phyloP scores from a whole-genome alignment of 2,113 vertebrate genomes.

The Oreocharis arfaki region DNA sequence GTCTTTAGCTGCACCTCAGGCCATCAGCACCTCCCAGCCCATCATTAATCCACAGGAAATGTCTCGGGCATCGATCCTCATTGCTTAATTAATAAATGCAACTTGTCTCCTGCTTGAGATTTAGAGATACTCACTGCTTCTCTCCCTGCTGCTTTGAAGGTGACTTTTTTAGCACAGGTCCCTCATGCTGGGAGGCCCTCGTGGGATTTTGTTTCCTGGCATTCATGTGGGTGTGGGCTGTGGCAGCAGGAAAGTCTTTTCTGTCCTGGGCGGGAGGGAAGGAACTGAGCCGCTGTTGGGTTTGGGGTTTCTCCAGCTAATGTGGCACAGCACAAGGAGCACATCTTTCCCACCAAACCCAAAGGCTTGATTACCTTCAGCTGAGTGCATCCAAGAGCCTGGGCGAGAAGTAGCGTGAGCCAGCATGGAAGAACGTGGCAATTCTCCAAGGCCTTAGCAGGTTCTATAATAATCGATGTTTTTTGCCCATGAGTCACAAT shows the following conservation, averaged over 20 bases:
- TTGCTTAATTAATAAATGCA: slow-evolving; percentile 75
- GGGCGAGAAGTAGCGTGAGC: not conserved
- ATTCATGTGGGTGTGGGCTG: not conserved
- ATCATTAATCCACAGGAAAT: slow-evolving; percentile 79
- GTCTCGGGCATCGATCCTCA: slow-evolving; percentile 73
- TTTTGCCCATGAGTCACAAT: slow-evolving; percentile 36
- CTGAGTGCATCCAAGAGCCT: not conserved
- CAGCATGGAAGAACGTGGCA: not conserved
- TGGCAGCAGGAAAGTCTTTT: not conserved
- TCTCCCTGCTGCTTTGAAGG: slow-evolving; percentile 27
- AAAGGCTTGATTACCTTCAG: not conserved
- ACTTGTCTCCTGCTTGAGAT: slow-evolving; percentile 55
- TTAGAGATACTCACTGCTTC: slow-evolving; percentile 14
- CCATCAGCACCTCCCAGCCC: slow-evolving; percentile 74
- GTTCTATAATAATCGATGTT: not conserved
- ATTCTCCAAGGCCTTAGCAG: not conserved
- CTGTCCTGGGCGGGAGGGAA: not conserved
- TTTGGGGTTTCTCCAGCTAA: not conserved
- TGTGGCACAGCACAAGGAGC: not conserved
- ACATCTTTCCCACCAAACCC: not conserved
- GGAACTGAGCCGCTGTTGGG: not conserved
- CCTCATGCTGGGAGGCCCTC: not conserved
- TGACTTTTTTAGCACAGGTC: slow-evolving; percentile 2
- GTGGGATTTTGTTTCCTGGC: not conserved
- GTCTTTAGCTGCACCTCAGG: slow-evolving; percentile 75